phyloP scores from a whole-genome alignment of 2,888 invertebrate genomes.

The Drosophila koepferae region DNA sequence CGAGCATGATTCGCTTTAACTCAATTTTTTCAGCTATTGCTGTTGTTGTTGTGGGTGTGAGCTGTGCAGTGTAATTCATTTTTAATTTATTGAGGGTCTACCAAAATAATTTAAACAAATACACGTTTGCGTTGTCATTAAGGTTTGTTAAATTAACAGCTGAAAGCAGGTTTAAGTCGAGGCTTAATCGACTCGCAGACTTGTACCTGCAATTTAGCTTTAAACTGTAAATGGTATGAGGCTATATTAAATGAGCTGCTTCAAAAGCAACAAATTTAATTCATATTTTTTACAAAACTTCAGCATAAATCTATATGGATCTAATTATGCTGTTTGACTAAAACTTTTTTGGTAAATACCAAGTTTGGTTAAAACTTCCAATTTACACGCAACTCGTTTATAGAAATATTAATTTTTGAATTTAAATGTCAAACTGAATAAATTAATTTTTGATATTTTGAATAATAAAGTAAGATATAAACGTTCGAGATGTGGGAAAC shows the following conservation, averaged over 20 bases:
- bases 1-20: conserved; percentile 25
- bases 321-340: neutral
- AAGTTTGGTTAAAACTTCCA: neutral
- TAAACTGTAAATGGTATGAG: neutral
- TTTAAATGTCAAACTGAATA: neutral
- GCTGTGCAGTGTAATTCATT: conserved; percentile 8
- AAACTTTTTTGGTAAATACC: neutral
- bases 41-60: conserved; percentile 29
- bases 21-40: neutral
- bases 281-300: neutral
- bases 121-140: neutral
- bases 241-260: neutral
- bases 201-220: neutral
- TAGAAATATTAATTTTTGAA: neutral
- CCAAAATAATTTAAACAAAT: conserved; percentile 11
- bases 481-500: neutral
- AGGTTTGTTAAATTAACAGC: neutral
- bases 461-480: neutral
- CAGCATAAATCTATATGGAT: neutral
- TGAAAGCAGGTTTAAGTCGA: conserved; percentile 1
- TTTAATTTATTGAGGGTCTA: conserved; percentile 9
- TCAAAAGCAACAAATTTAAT: neutral
- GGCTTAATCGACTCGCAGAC: neutral
- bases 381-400: neutral
- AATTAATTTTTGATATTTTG: neutral